Evolutionary conservation across 2,888 invertebrate genomes (phyloP).

Genomic region (Ephialtes manifestator): DNA sequence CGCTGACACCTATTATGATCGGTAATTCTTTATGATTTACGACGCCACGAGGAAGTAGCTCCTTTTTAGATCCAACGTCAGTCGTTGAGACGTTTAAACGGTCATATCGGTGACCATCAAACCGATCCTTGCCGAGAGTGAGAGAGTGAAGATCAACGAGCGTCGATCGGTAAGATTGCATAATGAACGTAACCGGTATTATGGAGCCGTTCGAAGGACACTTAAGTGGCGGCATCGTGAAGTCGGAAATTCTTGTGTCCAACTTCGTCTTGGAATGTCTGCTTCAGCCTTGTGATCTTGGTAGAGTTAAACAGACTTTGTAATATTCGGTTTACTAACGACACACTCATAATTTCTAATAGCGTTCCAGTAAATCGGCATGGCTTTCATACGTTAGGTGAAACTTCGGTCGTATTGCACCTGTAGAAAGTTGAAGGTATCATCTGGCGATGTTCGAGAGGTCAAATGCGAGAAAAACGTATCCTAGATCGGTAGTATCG

Average conservation of each 20-base stretch:
- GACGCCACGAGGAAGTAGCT: neutral
- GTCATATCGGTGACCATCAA: conserved; percentile 19
- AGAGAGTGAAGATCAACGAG: neutral
- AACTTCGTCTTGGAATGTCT: conserved; percentile 3
- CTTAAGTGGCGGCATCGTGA: neutral
- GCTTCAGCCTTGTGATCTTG: conserved; percentile 9
- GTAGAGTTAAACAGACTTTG: neutral
- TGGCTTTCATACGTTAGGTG: neutral
- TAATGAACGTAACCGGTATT: conserved; percentile 23
- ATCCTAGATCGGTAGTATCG: conserved; percentile 1
- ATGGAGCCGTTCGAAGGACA: conserved; percentile 15
- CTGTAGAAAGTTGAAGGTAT: conserved; percentile 25
- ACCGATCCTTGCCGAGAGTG: neutral
- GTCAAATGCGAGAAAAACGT: conserved; percentile 22
- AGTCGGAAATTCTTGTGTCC: conserved; percentile 16
- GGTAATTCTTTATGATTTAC: conserved; percentile 10
- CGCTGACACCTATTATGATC: conserved; percentile 11
- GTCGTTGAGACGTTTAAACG: neutral
- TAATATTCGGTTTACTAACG: neutral
- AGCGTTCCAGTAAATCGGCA: neutral
- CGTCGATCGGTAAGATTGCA: conserved; percentile 20
- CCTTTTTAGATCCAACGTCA: neutral
- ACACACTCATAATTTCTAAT: neutral
- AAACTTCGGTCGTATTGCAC: conserved; percentile 1
- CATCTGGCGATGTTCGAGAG: conserved; percentile 8